Evolutionary conservation across 2,113 vertebrate genomes (phyloP), one percentile per base, ranked within the genome.

Genomic region (Rhipidura dahli): DNA sequence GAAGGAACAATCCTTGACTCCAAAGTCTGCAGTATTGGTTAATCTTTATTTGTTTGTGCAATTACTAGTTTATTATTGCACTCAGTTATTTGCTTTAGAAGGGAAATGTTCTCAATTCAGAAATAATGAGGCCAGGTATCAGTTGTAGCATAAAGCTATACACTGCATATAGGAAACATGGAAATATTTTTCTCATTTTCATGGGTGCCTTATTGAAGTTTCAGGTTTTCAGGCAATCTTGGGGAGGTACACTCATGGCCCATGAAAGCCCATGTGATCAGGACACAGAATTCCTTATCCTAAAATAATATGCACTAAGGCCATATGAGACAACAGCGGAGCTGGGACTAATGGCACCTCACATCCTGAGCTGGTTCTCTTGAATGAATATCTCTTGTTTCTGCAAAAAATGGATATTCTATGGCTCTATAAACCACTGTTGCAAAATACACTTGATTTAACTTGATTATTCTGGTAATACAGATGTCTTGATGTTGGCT

Each of bases 1-100:
- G 47, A 96, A 90, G 68, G 40, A 88, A 75, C 68, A 92, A 70
- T 53, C 75, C 79, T 42, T 6, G 12, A 8, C 30, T 49, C 2
- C 9, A 37, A 77, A 47, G n/a, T 65, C 72, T 63, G 54, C 42
- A 17, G 49, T 59, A 47, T 77, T 69, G 76, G 90, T 83, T 92
- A 88, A 49, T 61, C 69, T 81, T 78, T 86, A 63, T 94, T 92
- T 93, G 37, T 64, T 64, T 83, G 60, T 87, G 80, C 44, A 94
- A 53, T 93, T 92, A 84, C 44, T 45, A 13, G 44, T 79, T 95
- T 60, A 75, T 57, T 60, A 72, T 90, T 93, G 71, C 39, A 39
- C 60, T 15, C 27, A 61, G 21, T 33, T 64, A 33, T 35, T 93
- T 54, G 30, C 56, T 93, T 93, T 50, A 59, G 71, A 56, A 94